Evolutionary conservation across 2,113 vertebrate species (phyloP).

Genomic region (Chlorodrepanis virens): DNA sequence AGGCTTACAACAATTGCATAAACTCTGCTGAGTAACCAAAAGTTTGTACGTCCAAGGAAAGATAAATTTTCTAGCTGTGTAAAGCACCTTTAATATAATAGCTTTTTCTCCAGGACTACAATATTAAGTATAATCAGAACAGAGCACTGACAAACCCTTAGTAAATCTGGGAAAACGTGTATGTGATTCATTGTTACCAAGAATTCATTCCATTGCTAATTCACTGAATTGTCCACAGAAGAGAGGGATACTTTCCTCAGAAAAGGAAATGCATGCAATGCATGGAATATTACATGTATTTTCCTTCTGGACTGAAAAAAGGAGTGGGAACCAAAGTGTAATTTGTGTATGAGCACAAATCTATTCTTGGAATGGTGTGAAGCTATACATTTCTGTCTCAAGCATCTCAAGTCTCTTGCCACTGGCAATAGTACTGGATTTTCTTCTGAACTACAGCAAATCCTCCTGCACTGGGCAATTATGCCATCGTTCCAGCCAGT

Average conservation of each 20-base stretch:
- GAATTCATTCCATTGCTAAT: background rate
- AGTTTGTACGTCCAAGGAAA: background rate
- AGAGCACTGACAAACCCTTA: background rate
- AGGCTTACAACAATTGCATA: background rate
- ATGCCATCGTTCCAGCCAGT: background rate
- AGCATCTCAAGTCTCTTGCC: background rate
- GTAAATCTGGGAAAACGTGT: background rate
- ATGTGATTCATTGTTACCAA: background rate
- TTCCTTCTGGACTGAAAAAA: background rate
- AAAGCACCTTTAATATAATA: background rate
- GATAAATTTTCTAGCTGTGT: background rate
- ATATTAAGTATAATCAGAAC: background rate
- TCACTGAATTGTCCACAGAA: background rate
- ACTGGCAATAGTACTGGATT: background rate
- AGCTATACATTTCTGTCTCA: background rate
- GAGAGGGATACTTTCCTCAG: background rate
- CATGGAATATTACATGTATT: background rate
- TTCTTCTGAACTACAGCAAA: background rate
- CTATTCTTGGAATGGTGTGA: background rate
- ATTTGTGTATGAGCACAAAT: background rate
- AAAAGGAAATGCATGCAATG: background rate
- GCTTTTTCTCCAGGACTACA: background rate
- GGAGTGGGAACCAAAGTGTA: background rate
- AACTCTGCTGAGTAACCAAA: background rate
- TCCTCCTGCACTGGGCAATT: background rate